phyloP scores from a whole-genome alignment of 2,113 vertebrate species.

The Polyodon spathula region DNA sequence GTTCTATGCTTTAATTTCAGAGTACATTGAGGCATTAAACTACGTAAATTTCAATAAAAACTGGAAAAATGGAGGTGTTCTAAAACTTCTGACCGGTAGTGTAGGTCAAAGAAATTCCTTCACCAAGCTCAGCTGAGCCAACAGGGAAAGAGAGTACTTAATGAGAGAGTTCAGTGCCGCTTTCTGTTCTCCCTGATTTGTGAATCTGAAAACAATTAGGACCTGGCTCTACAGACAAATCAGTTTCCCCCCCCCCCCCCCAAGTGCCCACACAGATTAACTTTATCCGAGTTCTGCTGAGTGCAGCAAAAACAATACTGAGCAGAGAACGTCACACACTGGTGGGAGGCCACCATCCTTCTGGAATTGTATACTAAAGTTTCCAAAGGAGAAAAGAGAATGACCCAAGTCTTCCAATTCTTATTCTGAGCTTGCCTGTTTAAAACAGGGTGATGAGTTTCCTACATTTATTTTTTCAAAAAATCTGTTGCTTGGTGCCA shows the following conservation, averaged over 20 bases:
- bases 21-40: too few relatives aligned
- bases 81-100: too few relatives aligned
- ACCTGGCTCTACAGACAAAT: not conserved
- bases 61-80: too few relatives aligned
- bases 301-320: not conserved
- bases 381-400: too few relatives aligned
- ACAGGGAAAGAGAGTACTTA: too few relatives aligned
- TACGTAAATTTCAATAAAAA: too few relatives aligned
- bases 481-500: too few relatives aligned
- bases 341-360: not conserved
- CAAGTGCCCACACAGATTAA: not conserved
- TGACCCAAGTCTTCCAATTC: too few relatives aligned
- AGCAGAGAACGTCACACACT: not conserved
- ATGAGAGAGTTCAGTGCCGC: not conserved
- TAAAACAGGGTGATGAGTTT: too few relatives aligned
- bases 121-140: conserved; percentile 11
- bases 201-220: conserved; percentile 2
- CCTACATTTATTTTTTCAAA: too few relatives aligned
- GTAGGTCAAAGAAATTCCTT: conserved; percentile 62
- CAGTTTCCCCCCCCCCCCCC: not conserved
- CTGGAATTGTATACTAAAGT: not conserved
- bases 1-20: too few relatives aligned
- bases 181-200: not conserved
- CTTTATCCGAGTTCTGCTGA: not conserved
- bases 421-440: too few relatives aligned